phyloP scores from a whole-genome alignment of 2,888 invertebrate genomes.

The Crematogaster levior region DNA sequence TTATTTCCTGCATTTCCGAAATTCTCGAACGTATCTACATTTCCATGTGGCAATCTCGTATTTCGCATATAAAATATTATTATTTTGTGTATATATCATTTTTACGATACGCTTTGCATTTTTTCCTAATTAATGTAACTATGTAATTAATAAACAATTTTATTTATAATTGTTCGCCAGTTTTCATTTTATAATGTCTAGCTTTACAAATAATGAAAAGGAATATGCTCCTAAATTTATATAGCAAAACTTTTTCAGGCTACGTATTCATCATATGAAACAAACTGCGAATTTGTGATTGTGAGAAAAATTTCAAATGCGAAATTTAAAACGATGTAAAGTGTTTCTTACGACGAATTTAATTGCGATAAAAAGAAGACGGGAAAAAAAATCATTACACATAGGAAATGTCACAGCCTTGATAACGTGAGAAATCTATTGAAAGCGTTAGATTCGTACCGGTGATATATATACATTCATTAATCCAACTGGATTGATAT shows the following conservation, averaged over 20 bases:
- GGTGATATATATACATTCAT: neutral
- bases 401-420: neutral
- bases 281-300: neutral
- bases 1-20: conserved; percentile 2
- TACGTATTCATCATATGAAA: neutral
- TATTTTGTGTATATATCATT: neutral
- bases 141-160: neutral
- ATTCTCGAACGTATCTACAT: neutral
- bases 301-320: neutral
- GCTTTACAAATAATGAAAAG: neutral
- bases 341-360: neutral
- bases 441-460: neutral
- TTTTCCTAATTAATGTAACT: neutral
- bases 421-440: neutral
- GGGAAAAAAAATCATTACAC: neutral
- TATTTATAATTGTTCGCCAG: neutral
- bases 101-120: neutral
- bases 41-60: neutral
- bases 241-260: neutral
- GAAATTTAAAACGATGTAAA: neutral
- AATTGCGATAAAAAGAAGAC: neutral
- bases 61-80: neutral
- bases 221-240: neutral
- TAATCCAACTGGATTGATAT: conserved; percentile 3
- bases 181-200: neutral